Base-by-base conservation (phyloP, 2,797 vertebrate species). In the Morelia viridis region DNA sequence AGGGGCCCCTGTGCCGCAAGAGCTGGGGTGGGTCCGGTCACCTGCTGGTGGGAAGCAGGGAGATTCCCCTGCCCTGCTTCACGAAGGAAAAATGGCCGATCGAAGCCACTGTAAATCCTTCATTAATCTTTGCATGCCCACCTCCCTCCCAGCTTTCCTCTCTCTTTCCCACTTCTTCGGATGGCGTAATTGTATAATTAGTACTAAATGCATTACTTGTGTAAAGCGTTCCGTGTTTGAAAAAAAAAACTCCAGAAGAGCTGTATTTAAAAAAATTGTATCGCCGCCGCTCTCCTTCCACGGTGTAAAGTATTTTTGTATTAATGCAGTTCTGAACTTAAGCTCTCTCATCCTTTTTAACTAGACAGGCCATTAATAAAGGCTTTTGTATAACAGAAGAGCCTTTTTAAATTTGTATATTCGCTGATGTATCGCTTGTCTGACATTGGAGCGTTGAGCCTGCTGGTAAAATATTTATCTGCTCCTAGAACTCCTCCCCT, bases 331-430 rank as follows among this genome's bases (percentile, higher is more conserved):
- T 97, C 94, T 94, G 94, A 97, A 95, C 95, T 95, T 64, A 28
- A 88, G 88, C 94, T 95, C 94, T 94, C 96, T 94, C 96, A 95
- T 97, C 95, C 94, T 96, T 95, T 94, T 95, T 96, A 96, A 96
- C 95, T 90, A 96, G 96, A 96, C 97, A 97, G 97, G 94, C 96
- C 96, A 96, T 97, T 97, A 97, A 97, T 97, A 97, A 97, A 96
- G 95, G 94, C 95, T 94, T 95, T 95, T 19, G 57, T 12, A 93
- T 31, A 9, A 71, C 11, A 0, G 11, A 91, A 94, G 94, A 24
- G 92, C 95, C 95, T 96, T 96, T 96, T 95, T 91, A 95, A 95
- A 95, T 94, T 94, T 96, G 96, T 95, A 95, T 96, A 94, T 97
- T 96, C 88, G 10, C 93, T 95, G 96, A 97, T 96, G 93, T 91